Conservation (phyloP, 1,140 invertebrate species). For the silkworm (Bombyx mori) region ASM3026992v2 NC_085112.1:5248001-5248500, state of each 20-base stretch:
- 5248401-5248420: constrained; percentile 95
- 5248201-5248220: no score
- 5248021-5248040: no score
- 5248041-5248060: no score
- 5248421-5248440: constrained; percentile 91
- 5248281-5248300: constrained; percentile 90
- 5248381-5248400: constrained; percentile 78
- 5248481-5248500: no score
- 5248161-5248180: constrained; percentile 76
- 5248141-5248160: constrained; percentile 96
- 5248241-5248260: constrained; percentile 79
- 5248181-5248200: no score
- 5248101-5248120: constrained; percentile 95
- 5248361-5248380: no score
- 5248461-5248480: no score
- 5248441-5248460: constrained; percentile 3
- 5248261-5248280: no score
- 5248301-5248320: constrained; percentile 57
- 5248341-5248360: no score
- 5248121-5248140: constrained; percentile 94
- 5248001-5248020: no score
- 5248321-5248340: no score
- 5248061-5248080: background rate
- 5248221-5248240: constrained; percentile 63
- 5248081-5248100: constrained; percentile 58